Base-by-base conservation (phyloP, 2,797 vertebrate species). In the Tachyglossus aculeatus region DNA sequence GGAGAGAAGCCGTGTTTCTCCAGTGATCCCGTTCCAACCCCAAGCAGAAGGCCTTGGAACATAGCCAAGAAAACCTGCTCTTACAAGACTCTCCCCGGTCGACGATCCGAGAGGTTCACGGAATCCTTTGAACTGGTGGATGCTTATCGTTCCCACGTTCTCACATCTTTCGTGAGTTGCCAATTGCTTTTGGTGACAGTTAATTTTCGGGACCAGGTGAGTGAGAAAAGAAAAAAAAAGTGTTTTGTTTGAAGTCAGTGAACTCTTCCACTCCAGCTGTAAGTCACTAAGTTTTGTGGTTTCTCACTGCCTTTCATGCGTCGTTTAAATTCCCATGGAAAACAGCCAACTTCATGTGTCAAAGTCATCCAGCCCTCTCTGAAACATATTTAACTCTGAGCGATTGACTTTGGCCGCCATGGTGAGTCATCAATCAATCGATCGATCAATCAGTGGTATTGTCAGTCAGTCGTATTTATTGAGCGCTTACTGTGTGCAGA, bases 81-180 rank as follows among this genome's bases (percentile, higher is more conserved):
- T 74, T 67, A 84, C 77, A 80, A 69, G 77, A 67, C 45, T 80
- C 45, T 31, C 63, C 74, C 60, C 52, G 67, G 27, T 64, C 48
- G 15, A 67, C 48, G 33, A 48, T 71, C 62, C 61, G 71, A 57
- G 71, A 71, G 24, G 14, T 84, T 71, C 71, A 74, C 63, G 58
- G 44, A 63, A 74, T 62, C 67, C 77, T 86, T 82, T 84, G 79
- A 86, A 82, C 74, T 71, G 76, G 56, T 71, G 63, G 56, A 82
- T 84, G 79, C 79, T 67, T 82, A 44, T 71, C 82, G 80, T 82
- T 80, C 77, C 41, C 60, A 58, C 21, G 27, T 39, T 82, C 64
- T 51, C 44, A 78, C 80, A 47, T 31, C 69, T 51, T 64, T 56
- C 74, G 50, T 73, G 82, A 61, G 61, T 16, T 21, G 12, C 56